phyloP scores from a whole-genome alignment of 1,140 invertebrate genomes.

The Tetramorium parvispinum region DNA sequence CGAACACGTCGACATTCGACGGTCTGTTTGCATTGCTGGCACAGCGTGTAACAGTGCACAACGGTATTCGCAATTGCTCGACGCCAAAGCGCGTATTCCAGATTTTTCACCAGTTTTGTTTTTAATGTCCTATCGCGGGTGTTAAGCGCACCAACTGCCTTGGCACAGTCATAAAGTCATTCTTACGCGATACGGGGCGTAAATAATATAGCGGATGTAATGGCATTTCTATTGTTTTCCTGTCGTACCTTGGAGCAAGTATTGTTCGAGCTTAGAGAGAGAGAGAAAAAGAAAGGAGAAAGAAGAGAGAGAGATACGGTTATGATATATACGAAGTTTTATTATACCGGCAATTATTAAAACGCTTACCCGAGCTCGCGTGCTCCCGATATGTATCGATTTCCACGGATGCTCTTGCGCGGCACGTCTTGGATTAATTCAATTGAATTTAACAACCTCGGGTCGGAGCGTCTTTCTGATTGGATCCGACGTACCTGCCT shows the following conservation, averaged over 20 bases:
- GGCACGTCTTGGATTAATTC: slow-evolving; percentile 42
- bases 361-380: neutral
- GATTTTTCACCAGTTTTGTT: slow-evolving; percentile 35
- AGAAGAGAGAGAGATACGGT: neutral
- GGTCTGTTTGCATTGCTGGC: neutral
- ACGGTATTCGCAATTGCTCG: neutral
- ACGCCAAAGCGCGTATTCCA: neutral
- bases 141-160: slow-evolving; percentile 24
- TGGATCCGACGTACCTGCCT: slow-evolving; percentile 8
- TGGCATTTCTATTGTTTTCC: slow-evolving; percentile 26
- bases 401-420: slow-evolving; percentile 1
- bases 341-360: slow-evolving; percentile 29
- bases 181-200: neutral
- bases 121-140: slow-evolving; percentile 27
- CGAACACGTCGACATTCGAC: neutral
- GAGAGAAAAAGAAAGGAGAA: neutral
- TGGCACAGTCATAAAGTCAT: slow-evolving; percentile 16
- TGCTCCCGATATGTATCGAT: slow-evolving; percentile 18
- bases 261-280: neutral
- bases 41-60: neutral
- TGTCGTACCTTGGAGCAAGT: neutral
- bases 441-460: slow-evolving; percentile 35
- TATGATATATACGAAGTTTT: neutral
- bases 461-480: neutral
- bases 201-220: slow-evolving; percentile 19